Percentiles rank a stretch among this genome's conserved stretches.
These are phyloP conservation scores for Australoheros scitulus DNA, from an alignment of 2,113 vertebrate genomes.

Conservation along the genomic window DNA sequence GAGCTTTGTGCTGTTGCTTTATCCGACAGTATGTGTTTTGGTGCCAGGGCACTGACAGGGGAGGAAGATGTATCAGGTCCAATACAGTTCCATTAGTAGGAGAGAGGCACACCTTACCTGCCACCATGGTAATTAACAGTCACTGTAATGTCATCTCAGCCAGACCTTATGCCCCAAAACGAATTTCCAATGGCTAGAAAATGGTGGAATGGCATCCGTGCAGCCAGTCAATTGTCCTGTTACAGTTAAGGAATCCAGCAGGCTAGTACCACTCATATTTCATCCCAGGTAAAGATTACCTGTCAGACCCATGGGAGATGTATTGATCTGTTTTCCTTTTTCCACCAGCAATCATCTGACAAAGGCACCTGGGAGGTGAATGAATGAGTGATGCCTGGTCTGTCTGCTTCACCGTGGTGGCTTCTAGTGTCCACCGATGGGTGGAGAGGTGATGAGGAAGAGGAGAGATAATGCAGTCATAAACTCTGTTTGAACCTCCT, in stretches of 20 bases:
- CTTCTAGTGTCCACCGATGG: slow-evolving; percentile 73
- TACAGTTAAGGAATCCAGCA: slow-evolving; percentile 84
- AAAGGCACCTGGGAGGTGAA: slow-evolving; percentile 82
- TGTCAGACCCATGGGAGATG: slow-evolving; percentile 85
- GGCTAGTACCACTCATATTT: slow-evolving; percentile 82
- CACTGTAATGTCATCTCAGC: slow-evolving; percentile 63
- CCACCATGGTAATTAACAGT: slow-evolving; percentile 75
- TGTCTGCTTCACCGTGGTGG: slow-evolving; percentile 58
- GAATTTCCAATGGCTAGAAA: slow-evolving; percentile 75
- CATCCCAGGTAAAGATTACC: slow-evolving; percentile 87
- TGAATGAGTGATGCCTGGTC: slow-evolving; percentile 82
- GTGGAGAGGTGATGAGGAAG: slow-evolving; percentile 68
- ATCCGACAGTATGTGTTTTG: slow-evolving; percentile 52
- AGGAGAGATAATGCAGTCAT: slow-evolving; percentile 72
- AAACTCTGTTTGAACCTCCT: slow-evolving; percentile 80
- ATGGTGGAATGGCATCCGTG: slow-evolving; percentile 56
- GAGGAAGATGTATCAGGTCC: slow-evolving; percentile 53
- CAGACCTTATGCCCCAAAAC: slow-evolving; percentile 50
- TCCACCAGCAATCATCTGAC: slow-evolving; percentile 85
- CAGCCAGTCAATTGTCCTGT: slow-evolving; percentile 81
- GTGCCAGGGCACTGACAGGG: slow-evolving; percentile 62
- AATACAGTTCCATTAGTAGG: slow-evolving; percentile 53
- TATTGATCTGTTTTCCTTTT: slow-evolving; percentile 89
- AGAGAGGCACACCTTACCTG: slow-evolving; percentile 51
- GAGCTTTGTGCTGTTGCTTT: slow-evolving; percentile 37